Conservation (phyloP, 2,113 vertebrate species). For the Semnornis frantzii region DNA sequence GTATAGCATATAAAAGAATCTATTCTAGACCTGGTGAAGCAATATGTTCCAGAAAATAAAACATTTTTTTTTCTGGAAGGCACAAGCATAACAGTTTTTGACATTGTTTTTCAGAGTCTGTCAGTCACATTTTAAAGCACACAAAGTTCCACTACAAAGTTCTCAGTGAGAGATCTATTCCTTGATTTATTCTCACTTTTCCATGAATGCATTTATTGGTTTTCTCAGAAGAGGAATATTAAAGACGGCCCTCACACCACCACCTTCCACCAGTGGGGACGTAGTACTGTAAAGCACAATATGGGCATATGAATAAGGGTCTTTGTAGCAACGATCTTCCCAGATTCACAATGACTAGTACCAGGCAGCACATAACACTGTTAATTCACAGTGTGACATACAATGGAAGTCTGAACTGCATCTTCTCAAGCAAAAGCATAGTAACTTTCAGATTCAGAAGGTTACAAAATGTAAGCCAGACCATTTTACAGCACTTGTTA, state of each 20-base stretch:
- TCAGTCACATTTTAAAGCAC: background rate
- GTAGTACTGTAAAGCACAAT: background rate
- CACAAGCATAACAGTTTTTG: background rate
- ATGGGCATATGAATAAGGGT: constrained; percentile 11
- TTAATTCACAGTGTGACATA: accelerated
- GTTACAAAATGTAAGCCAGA: background rate
- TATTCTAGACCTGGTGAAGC: constrained; percentile 30
- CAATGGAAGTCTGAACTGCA: background rate
- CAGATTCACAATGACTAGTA: background rate
- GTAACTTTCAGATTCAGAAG: background rate
- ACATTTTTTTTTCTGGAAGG: background rate
- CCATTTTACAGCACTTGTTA: background rate
- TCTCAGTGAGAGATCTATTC: background rate
- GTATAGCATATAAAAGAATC: constrained; percentile 21
- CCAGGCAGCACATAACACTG: background rate
- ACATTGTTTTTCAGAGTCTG: background rate
- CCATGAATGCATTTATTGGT: background rate
- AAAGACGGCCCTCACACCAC: background rate
- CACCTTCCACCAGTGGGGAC: background rate
- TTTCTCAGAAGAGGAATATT: background rate
- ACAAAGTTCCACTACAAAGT: background rate
- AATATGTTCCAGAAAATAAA: constrained; percentile 36
- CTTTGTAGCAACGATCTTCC: background rate
- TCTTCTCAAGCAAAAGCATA: background rate
- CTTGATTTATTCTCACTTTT: background rate